Percentiles rank a stretch among this genome's conserved stretches.
Evolutionary conservation across 2,888 invertebrate species (phyloP).

Genomic region (Andrena bicolor): DNA sequence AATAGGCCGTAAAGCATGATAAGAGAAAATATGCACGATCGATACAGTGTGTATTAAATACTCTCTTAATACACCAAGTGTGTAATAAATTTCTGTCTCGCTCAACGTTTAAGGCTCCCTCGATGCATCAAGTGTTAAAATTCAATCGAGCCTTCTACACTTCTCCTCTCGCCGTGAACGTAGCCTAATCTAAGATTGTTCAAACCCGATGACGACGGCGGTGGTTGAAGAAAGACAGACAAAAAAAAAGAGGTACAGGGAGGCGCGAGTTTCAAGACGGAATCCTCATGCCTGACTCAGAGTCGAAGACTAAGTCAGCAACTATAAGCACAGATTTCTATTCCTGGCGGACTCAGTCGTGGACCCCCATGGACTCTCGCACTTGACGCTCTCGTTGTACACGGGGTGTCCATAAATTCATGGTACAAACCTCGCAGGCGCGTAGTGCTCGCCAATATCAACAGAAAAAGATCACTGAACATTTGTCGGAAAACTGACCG

Average conservation of each 20-base stretch:
- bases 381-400: conserved; percentile 51
- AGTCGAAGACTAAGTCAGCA: conserved; percentile 65
- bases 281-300: conserved; percentile 72
- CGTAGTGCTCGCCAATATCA: not conserved
- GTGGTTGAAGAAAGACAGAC: conserved; percentile 30
- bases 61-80: not conserved
- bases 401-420: conserved; percentile 18
- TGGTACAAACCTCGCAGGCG: not conserved
- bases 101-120: too few species aligned
- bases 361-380: conserved; percentile 73
- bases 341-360: conserved; percentile 70
- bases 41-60: conserved; percentile 13
- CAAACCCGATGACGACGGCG: conserved; percentile 44
- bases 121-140: too few species aligned
- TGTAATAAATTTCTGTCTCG: not conserved
- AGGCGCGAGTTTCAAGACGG: conserved; percentile 61
- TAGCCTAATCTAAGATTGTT: conserved; percentile 55
- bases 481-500: too few species aligned
- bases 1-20: not conserved
- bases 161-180: conserved; percentile 34
- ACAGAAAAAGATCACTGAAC: too few species aligned
- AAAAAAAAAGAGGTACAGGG: conserved; percentile 41
- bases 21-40: conserved; percentile 10
- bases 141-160: too few species aligned
- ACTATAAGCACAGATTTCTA: conserved; percentile 72